Base-by-base conservation (phyloP, 2,797 vertebrate genomes). In the Crenuchus spilurus region DNA sequence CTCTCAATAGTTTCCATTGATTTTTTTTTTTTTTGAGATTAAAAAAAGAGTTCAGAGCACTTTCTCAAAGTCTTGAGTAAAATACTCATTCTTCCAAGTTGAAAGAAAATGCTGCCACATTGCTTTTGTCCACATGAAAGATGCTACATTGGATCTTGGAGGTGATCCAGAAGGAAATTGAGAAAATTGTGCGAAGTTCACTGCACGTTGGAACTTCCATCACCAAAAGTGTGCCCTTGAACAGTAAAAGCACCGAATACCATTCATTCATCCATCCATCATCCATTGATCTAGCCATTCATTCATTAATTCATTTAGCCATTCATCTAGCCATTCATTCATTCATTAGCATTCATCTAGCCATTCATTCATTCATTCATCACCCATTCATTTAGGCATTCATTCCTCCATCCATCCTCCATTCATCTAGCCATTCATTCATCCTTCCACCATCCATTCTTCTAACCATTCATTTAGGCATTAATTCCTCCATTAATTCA, bases 81-180 rank as follows among this genome's bases (percentile, higher is more conserved):
- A 20, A 60, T 57, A 46, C 24, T 44, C 41, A 49, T 33, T 46
- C 37, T 24, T 79, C 44, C 26, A 42, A 46, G 54, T 63, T 73
- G 6, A 55, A 55, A 60, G n/a, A n/a, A 35, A 35, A 35, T 3
- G 30, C 13, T 1, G 31, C 6, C 30, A n/a, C 7, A 4, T n/a
- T 7, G 24, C 2, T 8, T 31, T n/a, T 24, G 26, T 74, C 26
- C 39, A 61, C 58, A 37, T 20, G 39, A 46, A 62, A 20, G 75
- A 83, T 87, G 88, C 87, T 88, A 90, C 87, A 86, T 68, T 74
- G 60, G 63, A 63, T 80, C 57, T 63, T 76, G 76, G 52, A 84
- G 62, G 49, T 22, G 28, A 26, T 44, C 52, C 24, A 52, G 48
- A 62, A 31, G 37, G 46, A 63, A 31, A 58, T 54, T 44, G 60